Evolutionary conservation across 1,140 invertebrate species (phyloP), one percentile per base, ranked within the genome.

Genomic region (Archivesica marissinica): DNA sequence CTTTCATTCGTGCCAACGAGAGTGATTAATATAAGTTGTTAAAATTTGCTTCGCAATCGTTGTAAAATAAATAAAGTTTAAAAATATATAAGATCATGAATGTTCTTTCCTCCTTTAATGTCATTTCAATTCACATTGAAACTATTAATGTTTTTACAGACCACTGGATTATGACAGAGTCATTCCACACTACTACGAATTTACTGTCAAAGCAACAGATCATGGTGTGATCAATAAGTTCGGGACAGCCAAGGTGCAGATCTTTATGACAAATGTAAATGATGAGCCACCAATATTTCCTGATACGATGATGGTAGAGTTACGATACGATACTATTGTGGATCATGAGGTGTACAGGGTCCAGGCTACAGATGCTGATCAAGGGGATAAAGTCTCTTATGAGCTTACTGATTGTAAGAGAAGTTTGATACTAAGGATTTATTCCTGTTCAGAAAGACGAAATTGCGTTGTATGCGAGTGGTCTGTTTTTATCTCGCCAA

Each of bases 281-380:
- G 92, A 93, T 86, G 90, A 92, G 47, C 35, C 54, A 11, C 92
- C 92, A 28, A 66, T 72, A 33, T 90, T 92, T 39, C 97, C 97
- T 0, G 97, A 97, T 88, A 75, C 86, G 20, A 87, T 85, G 25
- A 75, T 30, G 2, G 98, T 98, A 89, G 97, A 96, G 50, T 96
- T 98, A 0, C 97, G 97, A 91, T 98, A 99, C 95, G 98, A 99
- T 93, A 96, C 97, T 0, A 96, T 97, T 0, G 94, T 98, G 15
- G 98, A 97, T 0, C 97, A 97, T 0, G 98, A 98, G 0, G 97
- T 99, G 0, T 94, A 99, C 0, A 96, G 98, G 0, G 97, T 99
- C 0, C 96, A 97, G n/a, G 98, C 98, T 0, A 97, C 96, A 0
- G 98, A 99, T 93, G 97, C 97, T 44, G 98, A 99, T 94, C 33